These are phyloP conservation scores for Drosophila mayaguana DNA, from an alignment of 2,888 invertebrate species.

Conservation along the genomic window DNA sequence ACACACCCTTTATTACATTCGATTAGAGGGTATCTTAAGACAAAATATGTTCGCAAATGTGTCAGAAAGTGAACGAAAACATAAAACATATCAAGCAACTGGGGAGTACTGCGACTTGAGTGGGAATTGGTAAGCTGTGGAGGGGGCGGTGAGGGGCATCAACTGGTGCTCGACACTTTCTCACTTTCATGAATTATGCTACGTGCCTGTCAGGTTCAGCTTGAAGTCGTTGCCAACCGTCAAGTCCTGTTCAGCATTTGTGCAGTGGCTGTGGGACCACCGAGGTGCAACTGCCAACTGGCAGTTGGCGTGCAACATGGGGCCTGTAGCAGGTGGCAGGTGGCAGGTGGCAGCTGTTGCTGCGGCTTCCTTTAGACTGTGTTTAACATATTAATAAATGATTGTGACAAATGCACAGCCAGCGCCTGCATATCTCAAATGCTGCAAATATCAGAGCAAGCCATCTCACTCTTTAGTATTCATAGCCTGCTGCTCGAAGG, in stretches of 20 bases:
- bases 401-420: constrained; percentile 71
- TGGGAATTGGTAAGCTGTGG: constrained; percentile 19
- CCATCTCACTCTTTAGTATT: constrained; percentile 24
- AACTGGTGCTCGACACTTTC: constrained; percentile 57
- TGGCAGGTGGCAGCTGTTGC: constrained; percentile 48
- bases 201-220: constrained; percentile 63
- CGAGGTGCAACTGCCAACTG: constrained; percentile 39
- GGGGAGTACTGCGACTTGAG: constrained; percentile 5
- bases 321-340: constrained; percentile 22
- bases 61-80: constrained; percentile 68
- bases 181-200: constrained; percentile 74
- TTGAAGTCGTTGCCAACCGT: constrained; percentile 40
- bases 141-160: constrained; percentile 12
- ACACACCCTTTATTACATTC: neutral
- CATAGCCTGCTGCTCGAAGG: constrained; percentile 5
- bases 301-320: constrained; percentile 18
- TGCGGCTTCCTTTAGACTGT: constrained; percentile 64
- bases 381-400: constrained; percentile 79
- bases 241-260: constrained; percentile 23
- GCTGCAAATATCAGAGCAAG: constrained; percentile 47
- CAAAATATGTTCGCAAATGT: constrained; percentile 69
- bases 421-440: constrained; percentile 42
- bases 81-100: constrained; percentile 52
- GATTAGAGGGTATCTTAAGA: constrained; percentile 20
- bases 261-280: constrained; percentile 42